These are phyloP conservation scores for Myrmophylax atrothorax DNA, from an alignment of 2,113 vertebrate genomes.

Conservation along the genomic window DNA sequence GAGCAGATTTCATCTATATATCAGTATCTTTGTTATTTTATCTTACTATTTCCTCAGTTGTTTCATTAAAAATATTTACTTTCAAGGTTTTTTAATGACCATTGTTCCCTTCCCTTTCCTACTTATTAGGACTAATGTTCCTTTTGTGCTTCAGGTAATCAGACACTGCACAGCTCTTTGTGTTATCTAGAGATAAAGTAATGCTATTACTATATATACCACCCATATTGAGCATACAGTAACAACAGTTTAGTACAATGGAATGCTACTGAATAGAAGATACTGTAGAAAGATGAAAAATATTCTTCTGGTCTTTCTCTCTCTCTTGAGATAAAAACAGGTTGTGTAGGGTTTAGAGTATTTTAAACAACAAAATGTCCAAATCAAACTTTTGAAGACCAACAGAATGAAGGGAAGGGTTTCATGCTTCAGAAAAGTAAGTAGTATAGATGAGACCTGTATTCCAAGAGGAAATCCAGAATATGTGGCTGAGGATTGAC, in stretches of 20 bases:
- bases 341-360: not conserved
- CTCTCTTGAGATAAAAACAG: not conserved
- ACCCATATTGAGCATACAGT: not conserved
- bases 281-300: not conserved
- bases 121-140: not conserved
- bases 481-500: not conserved
- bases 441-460: not conserved
- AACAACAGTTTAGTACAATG: not conserved
- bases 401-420: not conserved
- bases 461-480: not conserved
- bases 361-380: not conserved
- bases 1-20: not conserved
- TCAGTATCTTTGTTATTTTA: not conserved
- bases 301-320: not conserved
- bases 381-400: not conserved
- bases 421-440: not conserved
- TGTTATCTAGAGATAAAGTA: not conserved
- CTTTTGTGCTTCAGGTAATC: not conserved
- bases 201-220: not conserved
- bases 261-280: not conserved
- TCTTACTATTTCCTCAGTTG: not conserved
- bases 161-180: not conserved
- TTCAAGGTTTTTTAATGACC: rapidly evolving
- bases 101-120: not conserved
- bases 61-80: not conserved